These are phyloP conservation scores for Folsomia manolachei DNA, from an alignment of 2,888 invertebrate species.

Conservation along the genomic window DNA sequence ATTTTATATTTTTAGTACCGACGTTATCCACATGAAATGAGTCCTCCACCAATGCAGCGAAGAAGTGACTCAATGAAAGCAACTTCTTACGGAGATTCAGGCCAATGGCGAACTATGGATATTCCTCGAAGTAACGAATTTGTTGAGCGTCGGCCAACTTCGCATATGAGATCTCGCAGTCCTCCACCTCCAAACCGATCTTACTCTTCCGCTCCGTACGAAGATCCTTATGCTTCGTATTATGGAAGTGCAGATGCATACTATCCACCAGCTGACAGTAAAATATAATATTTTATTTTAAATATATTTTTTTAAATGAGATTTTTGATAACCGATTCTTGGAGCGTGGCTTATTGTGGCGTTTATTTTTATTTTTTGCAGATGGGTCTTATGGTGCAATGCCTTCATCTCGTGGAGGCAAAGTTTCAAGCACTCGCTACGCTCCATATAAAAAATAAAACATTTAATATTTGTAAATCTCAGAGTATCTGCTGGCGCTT, in stretches of 20 bases:
- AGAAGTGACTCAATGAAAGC: slow-evolving; percentile 9
- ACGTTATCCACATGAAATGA: slow-evolving; percentile 17
- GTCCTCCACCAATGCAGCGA: slow-evolving; percentile 21
- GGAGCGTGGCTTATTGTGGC: not conserved
- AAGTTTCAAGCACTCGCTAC: slow-evolving; percentile 14
- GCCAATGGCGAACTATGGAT: not conserved
- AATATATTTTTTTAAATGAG: not conserved
- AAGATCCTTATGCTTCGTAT: slow-evolving; percentile 11
- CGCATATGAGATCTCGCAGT: not conserved
- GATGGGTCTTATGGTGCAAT: slow-evolving; percentile 10
- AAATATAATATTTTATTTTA: no score
- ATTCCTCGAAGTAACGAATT: not conserved
- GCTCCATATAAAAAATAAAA: slow-evolving; percentile 31
- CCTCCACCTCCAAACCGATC: slow-evolving; percentile 12
- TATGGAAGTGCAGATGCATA: slow-evolving; percentile 7
- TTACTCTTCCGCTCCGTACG: slow-evolving; percentile 10
- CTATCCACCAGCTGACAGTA: slow-evolving; percentile 13
- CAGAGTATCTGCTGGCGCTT: no score
- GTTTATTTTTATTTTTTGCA: slow-evolving; percentile 2
- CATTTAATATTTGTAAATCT: not conserved
- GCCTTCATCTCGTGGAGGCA: not conserved
- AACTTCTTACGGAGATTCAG: slow-evolving; percentile 14
- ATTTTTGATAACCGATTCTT: not conserved
- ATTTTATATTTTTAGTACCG: slow-evolving; percentile 11
- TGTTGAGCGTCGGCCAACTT: not conserved